phyloP scores from a whole-genome alignment of 2,888 invertebrate species.

The Bombylius major region DNA sequence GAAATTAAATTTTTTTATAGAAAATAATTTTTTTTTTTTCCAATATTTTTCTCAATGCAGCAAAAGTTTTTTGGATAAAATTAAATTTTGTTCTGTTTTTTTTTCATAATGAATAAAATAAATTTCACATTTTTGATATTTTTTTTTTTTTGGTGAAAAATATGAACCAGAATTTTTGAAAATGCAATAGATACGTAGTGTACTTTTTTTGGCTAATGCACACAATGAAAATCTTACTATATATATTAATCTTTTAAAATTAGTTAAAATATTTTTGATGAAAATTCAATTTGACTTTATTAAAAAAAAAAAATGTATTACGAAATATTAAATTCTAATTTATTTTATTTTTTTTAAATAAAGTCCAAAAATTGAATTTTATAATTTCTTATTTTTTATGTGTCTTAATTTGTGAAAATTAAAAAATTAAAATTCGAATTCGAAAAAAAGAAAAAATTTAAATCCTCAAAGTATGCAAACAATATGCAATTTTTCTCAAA shows the following conservation, averaged over 20 bases:
- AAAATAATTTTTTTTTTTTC: not conserved
- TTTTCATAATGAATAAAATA: not conserved
- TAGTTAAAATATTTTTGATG: no score
- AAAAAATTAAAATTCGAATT: no score
- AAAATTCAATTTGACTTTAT: no score
- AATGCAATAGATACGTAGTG: not conserved
- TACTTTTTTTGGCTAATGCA: conserved; percentile 11
- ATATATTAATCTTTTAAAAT: not conserved
- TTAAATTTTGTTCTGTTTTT: not conserved
- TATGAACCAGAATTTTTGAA: conserved; percentile 4
- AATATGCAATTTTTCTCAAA: no score
- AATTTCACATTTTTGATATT: not conserved
- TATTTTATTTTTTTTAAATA: no score
- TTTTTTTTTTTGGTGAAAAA: conserved; percentile 3
- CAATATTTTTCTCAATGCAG: conserved; percentile 5
- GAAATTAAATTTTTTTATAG: not conserved
- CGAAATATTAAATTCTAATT: no score
- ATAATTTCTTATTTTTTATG: no score
- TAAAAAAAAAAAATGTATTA: no score
- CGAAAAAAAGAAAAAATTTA: no score
- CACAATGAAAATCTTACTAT: conserved; percentile 4
- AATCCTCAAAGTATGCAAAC: no score
- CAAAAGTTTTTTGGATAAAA: conserved; percentile 13
- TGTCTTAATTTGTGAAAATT: no score
- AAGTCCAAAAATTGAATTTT: no score